These are phyloP conservation scores for Sceliomorpha sp. DNA, from an alignment of 2,888 invertebrate genomes.

Conservation along the genomic window DNA sequence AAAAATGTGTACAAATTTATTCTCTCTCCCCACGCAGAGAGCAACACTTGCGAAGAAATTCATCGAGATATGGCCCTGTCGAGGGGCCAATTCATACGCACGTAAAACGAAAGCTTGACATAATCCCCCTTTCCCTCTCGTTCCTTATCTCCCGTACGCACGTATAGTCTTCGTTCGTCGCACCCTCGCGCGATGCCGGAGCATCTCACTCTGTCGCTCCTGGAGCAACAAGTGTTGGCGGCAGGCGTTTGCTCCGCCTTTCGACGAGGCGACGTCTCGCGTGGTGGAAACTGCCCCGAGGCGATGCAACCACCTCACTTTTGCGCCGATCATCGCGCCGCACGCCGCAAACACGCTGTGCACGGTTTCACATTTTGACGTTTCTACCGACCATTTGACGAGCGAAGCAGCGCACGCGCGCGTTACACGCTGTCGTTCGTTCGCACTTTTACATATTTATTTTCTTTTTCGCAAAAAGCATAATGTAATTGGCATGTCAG, in stretches of 20 bases:
- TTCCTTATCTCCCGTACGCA: slow-evolving; percentile 28
- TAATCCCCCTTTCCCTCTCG: slow-evolving; percentile 28
- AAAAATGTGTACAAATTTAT: too few species aligned
- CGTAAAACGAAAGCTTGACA: slow-evolving; percentile 35
- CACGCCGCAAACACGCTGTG: slow-evolving; percentile 38
- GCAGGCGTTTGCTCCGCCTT: slow-evolving; percentile 72
- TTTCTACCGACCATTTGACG: slow-evolving; percentile 39
- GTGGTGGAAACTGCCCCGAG: slow-evolving; percentile 59
- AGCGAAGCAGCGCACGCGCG: slow-evolving; percentile 31
- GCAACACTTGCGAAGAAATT: slow-evolving; percentile 31
- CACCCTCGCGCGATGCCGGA: slow-evolving; percentile 28
- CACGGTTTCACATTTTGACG: slow-evolving; percentile 43
- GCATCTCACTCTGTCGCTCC: slow-evolving; percentile 54
- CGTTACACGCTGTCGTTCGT: slow-evolving; percentile 9
- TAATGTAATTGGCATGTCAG: neutral
- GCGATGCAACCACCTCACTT: slow-evolving; percentile 76
- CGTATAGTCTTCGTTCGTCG: slow-evolving; percentile 27
- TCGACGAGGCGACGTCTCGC: slow-evolving; percentile 49
- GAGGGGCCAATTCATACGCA: slow-evolving; percentile 29
- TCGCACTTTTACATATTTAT: too few species aligned
- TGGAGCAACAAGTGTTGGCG: slow-evolving; percentile 75
- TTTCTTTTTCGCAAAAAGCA: neutral
- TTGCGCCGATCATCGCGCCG: slow-evolving; percentile 74
- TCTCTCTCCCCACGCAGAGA: slow-evolving; percentile 28
- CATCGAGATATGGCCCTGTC: slow-evolving; percentile 31